Conservation (phyloP, 2,113 vertebrate species). For the Collichthys lucidus region DNA sequence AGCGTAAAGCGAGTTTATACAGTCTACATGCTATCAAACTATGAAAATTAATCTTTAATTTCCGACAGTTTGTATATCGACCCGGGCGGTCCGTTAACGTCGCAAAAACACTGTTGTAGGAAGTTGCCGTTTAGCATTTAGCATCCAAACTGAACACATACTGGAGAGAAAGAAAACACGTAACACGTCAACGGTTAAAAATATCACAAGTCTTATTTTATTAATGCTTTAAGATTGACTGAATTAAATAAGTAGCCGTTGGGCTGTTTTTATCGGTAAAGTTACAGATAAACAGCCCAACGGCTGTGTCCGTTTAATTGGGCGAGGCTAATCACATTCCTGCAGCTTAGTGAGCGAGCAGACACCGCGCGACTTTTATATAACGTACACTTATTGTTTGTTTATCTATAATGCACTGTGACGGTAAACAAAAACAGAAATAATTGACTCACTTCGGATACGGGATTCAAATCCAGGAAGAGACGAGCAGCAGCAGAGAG, state of each 20-base stretch:
- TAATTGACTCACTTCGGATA: background rate
- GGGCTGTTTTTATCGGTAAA: background rate
- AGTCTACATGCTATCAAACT: accelerated
- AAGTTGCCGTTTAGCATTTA: slow-evolving; percentile 24
- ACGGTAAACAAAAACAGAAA: background rate
- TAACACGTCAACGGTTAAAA: background rate
- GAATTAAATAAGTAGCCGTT: background rate
- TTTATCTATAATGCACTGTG: background rate
- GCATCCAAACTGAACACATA: slow-evolving; percentile 2
- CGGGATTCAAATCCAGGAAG: slow-evolving; percentile 51
- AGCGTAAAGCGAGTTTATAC: background rate
- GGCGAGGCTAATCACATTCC: slow-evolving; percentile 44
- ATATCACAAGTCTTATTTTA: accelerated
- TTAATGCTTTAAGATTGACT: too few relatives aligned
- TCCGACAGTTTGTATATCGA: too few relatives aligned
- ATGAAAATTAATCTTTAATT: background rate
- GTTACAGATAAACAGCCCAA: background rate
- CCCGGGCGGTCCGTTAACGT: slow-evolving; percentile 10
- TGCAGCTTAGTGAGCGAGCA: too few relatives aligned
- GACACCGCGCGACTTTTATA: accelerated
- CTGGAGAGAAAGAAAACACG: accelerated
- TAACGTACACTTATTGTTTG: background rate
- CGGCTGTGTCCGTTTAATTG: background rate
- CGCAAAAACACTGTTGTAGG: slow-evolving; percentile 18
- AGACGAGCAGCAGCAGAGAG: background rate